These are phyloP conservation scores for Rhinolophus ferrumequinum DNA, from an alignment of 2,113 vertebrate genomes.

Conservation along the genomic window DNA sequence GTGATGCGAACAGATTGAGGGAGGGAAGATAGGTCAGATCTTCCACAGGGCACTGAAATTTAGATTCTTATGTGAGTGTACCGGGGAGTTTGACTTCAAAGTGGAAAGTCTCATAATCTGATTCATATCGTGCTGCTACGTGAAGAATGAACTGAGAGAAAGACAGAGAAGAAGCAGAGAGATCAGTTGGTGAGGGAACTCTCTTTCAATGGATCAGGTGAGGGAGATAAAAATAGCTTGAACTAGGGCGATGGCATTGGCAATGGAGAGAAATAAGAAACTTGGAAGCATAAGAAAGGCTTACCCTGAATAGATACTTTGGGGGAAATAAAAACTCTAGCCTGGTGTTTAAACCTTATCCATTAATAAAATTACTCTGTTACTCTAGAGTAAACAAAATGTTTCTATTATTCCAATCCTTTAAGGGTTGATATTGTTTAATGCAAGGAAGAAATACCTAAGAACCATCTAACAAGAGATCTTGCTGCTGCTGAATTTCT, in stretches of 20 bases:
- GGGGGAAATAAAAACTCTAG: neutral
- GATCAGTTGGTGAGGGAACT: no score
- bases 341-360: neutral
- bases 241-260: neutral
- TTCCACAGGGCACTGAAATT: neutral
- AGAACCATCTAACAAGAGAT: neutral
- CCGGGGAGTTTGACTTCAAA: neutral
- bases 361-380: neutral
- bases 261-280: neutral
- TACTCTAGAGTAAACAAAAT: neutral
- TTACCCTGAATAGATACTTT: neutral
- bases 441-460: neutral
- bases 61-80: neutral
- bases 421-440: neutral
- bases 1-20: neutral
- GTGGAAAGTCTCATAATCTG: neutral
- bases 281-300: neutral
- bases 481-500: neutral
- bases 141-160: neutral
- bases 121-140: neutral
- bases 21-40: neutral
- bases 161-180: neutral
- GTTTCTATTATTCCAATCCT: neutral
- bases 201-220: neutral
- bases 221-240: neutral